These are phyloP conservation scores for Heliconius aoede DNA, from an alignment of 2,888 invertebrate species.

Conservation along the genomic window DNA sequence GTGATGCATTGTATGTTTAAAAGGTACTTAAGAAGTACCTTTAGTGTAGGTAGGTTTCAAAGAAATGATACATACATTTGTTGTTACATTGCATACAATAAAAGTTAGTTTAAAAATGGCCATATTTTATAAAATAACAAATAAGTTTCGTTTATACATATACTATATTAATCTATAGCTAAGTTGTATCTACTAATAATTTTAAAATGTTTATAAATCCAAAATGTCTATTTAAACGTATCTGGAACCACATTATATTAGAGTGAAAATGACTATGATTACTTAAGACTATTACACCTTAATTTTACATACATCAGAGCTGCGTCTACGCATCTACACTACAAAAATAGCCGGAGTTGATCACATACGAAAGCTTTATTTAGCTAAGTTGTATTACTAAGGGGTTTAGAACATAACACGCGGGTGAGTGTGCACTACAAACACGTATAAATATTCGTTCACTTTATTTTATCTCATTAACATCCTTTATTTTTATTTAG, in stretches of 20 bases:
- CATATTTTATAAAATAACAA: neutral
- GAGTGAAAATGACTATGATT: neutral
- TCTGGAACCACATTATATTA: neutral
- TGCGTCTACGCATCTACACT: slow-evolving; percentile 9
- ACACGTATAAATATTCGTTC: slow-evolving; percentile 35
- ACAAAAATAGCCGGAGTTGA: slow-evolving; percentile 42
- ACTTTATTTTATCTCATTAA: slow-evolving; percentile 41
- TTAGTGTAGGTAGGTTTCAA: neutral
- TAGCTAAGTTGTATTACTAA: slow-evolving; percentile 41
- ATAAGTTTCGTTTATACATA: neutral
- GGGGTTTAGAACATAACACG: slow-evolving; percentile 42
- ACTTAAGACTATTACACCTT: neutral
- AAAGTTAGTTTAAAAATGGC: neutral
- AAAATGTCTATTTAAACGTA: neutral
- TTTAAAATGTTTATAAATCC: neutral
- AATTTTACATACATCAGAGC: neutral
- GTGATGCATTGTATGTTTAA: neutral
- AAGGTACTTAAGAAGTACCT: neutral
- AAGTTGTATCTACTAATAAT: too few species aligned
- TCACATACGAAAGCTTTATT: slow-evolving; percentile 44
- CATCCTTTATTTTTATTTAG: slow-evolving; percentile 26
- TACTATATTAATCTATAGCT: too few species aligned
- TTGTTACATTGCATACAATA: too few species aligned
- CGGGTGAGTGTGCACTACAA: slow-evolving; percentile 43
- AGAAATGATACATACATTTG: too few species aligned